Evolutionary conservation across 92 coral and sea anemone genomes (phyloP).

Genomic region (Montipora capitata): DNA sequence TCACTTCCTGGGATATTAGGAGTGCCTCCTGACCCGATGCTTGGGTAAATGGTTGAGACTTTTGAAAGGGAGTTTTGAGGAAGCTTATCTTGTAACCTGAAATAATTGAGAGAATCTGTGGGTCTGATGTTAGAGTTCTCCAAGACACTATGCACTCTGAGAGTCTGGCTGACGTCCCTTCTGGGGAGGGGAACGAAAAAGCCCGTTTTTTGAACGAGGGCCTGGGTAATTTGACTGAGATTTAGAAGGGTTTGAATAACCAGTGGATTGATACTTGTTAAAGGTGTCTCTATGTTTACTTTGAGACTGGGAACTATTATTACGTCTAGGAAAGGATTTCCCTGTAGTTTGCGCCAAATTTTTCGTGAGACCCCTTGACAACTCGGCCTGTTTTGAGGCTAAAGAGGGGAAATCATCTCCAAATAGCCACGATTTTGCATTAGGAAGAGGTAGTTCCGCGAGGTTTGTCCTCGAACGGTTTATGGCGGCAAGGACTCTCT

Average conservation of each 20-base stretch:
- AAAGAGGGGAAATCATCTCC: slow-evolving; percentile 69
- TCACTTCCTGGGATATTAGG: slow-evolving; percentile 45
- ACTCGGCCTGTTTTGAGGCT: too few relatives aligned
- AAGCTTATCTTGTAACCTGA: too few relatives aligned
- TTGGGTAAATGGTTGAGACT: slow-evolving; percentile 41
- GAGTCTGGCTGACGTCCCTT: too few relatives aligned
- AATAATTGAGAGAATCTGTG: too few relatives aligned
- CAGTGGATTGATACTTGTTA: not conserved
- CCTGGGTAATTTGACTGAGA: slow-evolving; percentile 25
- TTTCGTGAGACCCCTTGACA: slow-evolving; percentile 60
- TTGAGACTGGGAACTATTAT: slow-evolving; percentile 17
- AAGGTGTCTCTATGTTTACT: not conserved
- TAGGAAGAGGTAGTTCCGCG: slow-evolving; percentile 56
- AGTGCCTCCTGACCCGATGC: slow-evolving; percentile 25
- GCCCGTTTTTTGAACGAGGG: slow-evolving; percentile 38
- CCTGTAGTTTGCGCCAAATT: slow-evolving; percentile 42
- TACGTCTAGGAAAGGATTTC: slow-evolving; percentile 31
- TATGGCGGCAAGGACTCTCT: slow-evolving; percentile 58
- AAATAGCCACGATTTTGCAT: slow-evolving; percentile 58
- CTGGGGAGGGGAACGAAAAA: slow-evolving; percentile 57
- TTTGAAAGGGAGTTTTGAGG: slow-evolving; percentile 37
- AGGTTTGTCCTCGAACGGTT: slow-evolving; percentile 50
- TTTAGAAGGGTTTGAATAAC: not conserved
- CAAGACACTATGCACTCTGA: too few relatives aligned
- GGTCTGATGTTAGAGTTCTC: too few relatives aligned